A percentile compares a stretch with the other conserved stretches of the same genome.
These are phyloP conservation scores for Catocala sponsa DNA, from an alignment of 2,888 invertebrate genomes.

Conservation along the genomic window DNA sequence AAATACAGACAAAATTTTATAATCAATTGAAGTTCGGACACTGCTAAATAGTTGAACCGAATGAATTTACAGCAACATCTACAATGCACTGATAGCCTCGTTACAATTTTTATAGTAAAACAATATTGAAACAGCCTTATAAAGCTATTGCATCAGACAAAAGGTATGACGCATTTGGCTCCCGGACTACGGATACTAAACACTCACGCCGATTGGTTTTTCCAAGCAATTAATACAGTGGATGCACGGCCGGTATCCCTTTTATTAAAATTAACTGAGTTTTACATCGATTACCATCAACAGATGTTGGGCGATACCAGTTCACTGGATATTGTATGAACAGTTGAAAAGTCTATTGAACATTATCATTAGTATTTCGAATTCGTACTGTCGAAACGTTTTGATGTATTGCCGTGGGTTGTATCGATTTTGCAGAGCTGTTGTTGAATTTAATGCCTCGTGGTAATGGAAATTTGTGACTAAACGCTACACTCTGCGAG, in stretches of 20 bases:
- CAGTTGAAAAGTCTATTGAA: conserved; percentile 11
- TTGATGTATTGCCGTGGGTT: no score
- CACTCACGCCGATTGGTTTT: conserved; percentile 52
- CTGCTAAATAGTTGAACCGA: no score
- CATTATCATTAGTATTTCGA: background rate
- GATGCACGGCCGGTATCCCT: conserved; percentile 36
- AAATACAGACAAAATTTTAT: no score
- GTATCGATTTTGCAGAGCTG: no score
- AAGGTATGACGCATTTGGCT: conserved; percentile 16
- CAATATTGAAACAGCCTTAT: no score
- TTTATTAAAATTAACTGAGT: conserved; percentile 56
- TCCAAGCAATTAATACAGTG: conserved; percentile 53
- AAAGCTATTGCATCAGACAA: background rate
- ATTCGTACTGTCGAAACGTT: background rate
- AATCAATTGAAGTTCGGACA: no score
- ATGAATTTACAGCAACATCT: no score
- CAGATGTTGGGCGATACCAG: conserved; percentile 27
- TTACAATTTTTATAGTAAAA: no score
- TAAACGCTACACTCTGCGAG: no score
- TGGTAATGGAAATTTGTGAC: no score
- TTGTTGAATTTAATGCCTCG: no score
- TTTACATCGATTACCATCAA: conserved; percentile 35
- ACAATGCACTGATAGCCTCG: no score
- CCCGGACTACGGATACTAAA: conserved; percentile 32
- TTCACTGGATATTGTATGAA: conserved; percentile 12